These are phyloP conservation scores for Syngnathus floridae DNA, from an alignment of 2,113 vertebrate species.

Conservation along the genomic window DNA sequence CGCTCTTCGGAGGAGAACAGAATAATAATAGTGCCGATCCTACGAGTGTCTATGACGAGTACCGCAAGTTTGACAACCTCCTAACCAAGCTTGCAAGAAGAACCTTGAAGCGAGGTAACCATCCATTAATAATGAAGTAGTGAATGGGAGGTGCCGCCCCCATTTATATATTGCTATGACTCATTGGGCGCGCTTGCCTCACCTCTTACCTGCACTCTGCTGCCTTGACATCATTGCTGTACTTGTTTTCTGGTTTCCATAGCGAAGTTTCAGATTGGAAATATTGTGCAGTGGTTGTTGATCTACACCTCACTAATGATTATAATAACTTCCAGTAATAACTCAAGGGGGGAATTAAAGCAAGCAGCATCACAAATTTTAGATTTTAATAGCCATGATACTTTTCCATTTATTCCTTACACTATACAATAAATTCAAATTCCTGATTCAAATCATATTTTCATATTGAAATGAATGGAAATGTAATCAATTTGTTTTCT, in stretches of 20 bases:
- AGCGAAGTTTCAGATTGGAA: slow-evolving; percentile 4
- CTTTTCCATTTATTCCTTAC: background rate
- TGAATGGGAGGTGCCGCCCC: background rate
- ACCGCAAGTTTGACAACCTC: slow-evolving; percentile 71
- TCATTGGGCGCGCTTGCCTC: slow-evolving; percentile 7
- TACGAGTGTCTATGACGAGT: slow-evolving; percentile 63
- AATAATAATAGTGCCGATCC: slow-evolving; percentile 62
- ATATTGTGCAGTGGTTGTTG: background rate
- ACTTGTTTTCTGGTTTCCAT: slow-evolving; percentile 45
- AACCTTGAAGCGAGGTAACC: slow-evolving; percentile 67
- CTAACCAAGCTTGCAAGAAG: slow-evolving; percentile 75
- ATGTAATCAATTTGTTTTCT: background rate
- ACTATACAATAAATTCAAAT: background rate
- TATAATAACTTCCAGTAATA: background rate
- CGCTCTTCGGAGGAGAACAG: slow-evolving; percentile 69
- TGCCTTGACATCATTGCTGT: slow-evolving; percentile 14
- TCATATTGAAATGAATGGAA: background rate
- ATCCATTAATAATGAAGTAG: background rate
- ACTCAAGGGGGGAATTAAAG: background rate
- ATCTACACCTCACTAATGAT: background rate
- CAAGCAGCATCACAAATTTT: background rate
- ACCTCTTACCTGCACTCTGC: background rate
- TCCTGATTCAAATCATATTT: background rate
- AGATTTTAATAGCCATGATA: too few relatives aligned
- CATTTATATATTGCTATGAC: slow-evolving; percentile 3